phyloP scores from a whole-genome alignment of 2,797 vertebrate genomes.

The Pterois miles region DNA sequence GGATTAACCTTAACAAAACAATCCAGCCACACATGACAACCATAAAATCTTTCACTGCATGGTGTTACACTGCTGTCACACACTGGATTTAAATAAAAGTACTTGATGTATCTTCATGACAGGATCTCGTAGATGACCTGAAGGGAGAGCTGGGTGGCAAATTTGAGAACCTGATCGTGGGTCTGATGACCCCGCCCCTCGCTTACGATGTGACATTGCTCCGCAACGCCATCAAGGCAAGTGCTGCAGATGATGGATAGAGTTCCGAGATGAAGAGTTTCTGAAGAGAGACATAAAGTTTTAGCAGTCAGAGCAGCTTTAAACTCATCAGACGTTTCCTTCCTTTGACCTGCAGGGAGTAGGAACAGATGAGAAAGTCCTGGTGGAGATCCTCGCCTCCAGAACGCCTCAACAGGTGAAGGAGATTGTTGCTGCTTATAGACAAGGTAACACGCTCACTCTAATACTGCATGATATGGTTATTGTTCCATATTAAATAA shows the following conservation, averaged over 20 bases:
- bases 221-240: constrained; percentile 92
- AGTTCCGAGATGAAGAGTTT: neutral
- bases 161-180: constrained; percentile 91
- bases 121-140: constrained; percentile 91
- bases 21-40: neutral
- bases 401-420: constrained; percentile 87
- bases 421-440: constrained; percentile 88
- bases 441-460: constrained; percentile 81
- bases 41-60: neutral
- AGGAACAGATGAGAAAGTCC: constrained; percentile 93
- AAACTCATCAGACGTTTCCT: neutral
- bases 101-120: constrained; percentile 8
- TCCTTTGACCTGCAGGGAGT: constrained; percentile 84
- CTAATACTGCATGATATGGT: neutral
- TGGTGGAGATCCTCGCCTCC: constrained; percentile 94
- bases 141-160: constrained; percentile 94
- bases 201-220: constrained; percentile 88
- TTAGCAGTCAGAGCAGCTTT: neutral
- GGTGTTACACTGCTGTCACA: neutral
- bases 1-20: neutral
- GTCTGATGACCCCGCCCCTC: constrained; percentile 86
- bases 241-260: neutral
- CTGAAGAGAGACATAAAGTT: neutral
- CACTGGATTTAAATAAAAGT: neutral
- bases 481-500: neutral